These are phyloP conservation scores for Nestor notabilis DNA, from an alignment of 2,113 vertebrate species.

Conservation along the genomic window DNA sequence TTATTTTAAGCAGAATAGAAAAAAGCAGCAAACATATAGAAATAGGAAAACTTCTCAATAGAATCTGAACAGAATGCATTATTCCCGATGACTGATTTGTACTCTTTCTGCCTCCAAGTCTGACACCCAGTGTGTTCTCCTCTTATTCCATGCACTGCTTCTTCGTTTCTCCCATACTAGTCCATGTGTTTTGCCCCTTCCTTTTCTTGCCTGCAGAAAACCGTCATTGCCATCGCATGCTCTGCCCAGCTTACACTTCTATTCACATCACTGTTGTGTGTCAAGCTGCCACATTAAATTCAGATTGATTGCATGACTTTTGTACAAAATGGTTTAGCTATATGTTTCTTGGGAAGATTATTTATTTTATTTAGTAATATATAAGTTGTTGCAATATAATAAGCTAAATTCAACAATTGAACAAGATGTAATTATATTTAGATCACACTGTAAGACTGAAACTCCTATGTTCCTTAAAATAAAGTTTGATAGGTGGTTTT, in stretches of 20 bases:
- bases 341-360: neutral
- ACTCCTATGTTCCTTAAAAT: neutral
- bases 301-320: neutral
- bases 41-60: neutral
- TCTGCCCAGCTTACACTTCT: neutral
- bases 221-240: neutral
- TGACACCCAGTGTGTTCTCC: neutral
- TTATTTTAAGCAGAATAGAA: neutral
- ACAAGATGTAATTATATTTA: neutral
- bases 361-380: neutral
- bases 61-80: neutral
- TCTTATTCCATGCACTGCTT: neutral
- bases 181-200: neutral
- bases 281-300: neutral
- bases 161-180: neutral
- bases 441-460: neutral
- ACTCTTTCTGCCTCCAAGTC: neutral
- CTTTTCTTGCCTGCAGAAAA: neutral
- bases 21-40: neutral
- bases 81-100: neutral
- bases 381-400: neutral
- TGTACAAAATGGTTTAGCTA: neutral
- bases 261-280: neutral
- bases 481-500: neutral
- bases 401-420: neutral